A percentile compares a stretch with the other conserved stretches of the same genome.
These are phyloP conservation scores for Xanthorhoe designata DNA, from an alignment of 2,888 invertebrate genomes.

Conservation along the genomic window DNA sequence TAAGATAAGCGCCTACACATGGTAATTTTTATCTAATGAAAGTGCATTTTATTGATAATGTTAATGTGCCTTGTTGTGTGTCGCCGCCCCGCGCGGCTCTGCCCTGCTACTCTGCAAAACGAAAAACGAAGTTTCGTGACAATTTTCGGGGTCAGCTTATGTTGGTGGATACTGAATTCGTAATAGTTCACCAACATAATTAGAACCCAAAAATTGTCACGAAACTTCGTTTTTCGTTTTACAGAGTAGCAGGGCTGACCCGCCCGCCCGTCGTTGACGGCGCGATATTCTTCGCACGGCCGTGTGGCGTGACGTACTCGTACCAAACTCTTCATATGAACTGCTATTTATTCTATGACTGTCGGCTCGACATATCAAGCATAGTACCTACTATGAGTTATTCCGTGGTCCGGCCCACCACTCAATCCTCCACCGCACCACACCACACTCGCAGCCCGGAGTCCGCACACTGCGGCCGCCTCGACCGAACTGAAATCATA, in stretches of 20 bases:
- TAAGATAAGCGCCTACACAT: constrained; percentile 63
- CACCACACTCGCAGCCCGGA: constrained; percentile 62
- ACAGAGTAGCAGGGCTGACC: too few species aligned
- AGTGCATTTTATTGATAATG: constrained; percentile 70
- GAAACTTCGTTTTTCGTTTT: too few species aligned
- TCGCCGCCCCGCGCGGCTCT: constrained; percentile 4
- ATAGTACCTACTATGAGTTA: constrained; percentile 20
- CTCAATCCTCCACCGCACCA: constrained; percentile 35
- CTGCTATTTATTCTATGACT: constrained; percentile 20
- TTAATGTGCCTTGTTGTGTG: constrained; percentile 39
- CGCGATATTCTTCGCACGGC: constrained; percentile 33
- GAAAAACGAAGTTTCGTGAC: too few species aligned
- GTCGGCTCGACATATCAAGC: constrained; percentile 28
- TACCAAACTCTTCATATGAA: constrained; percentile 28
- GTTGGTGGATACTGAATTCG: too few species aligned
- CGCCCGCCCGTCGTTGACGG: constrained; percentile 35
- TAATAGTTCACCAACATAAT: too few species aligned
- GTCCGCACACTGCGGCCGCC: constrained; percentile 56
- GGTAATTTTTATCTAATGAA: constrained; percentile 67
- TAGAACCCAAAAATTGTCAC: too few species aligned
- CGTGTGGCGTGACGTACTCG: constrained; percentile 35
- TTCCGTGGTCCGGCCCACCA: constrained; percentile 32
- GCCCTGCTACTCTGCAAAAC: too few species aligned
- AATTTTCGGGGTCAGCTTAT: too few species aligned
- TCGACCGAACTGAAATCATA: constrained; percentile 67